These are phyloP conservation scores for Nycticebus coucang DNA, from an alignment of 2,113 vertebrate species.

Conservation along the genomic window DNA sequence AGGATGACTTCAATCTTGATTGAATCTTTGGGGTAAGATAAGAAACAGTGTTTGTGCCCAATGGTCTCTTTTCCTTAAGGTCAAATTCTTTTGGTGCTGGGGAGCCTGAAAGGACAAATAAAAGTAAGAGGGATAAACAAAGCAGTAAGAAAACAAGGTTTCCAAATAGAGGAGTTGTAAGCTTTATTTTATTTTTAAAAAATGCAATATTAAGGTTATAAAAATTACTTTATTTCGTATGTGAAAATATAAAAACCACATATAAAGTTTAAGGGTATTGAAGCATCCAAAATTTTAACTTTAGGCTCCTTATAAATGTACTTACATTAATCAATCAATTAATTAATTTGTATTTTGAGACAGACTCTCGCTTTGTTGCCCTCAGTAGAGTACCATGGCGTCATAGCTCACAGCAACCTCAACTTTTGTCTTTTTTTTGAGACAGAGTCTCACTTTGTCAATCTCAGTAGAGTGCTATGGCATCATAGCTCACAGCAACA, in stretches of 20 bases:
- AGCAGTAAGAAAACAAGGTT: neutral
- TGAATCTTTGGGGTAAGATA: neutral
- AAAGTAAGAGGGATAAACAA: neutral
- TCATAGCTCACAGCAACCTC: neutral
- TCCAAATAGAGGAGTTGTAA: neutral
- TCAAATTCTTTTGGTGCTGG: neutral
- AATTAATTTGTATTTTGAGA: no score
- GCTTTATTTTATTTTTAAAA: constrained; percentile 34
- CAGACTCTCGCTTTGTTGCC: no score
- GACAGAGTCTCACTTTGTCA: no score
- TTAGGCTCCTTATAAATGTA: constrained; percentile 21
- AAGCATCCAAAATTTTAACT: constrained; percentile 27
- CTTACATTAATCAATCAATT: neutral
- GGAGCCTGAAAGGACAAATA: neutral
- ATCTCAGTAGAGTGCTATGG: no score
- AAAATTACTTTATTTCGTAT: constrained; percentile 82
- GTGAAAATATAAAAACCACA: constrained; percentile 73
- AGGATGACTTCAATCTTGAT: neutral
- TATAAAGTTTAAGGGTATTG: constrained; percentile 52
- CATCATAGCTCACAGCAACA: neutral
- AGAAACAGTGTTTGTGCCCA: neutral
- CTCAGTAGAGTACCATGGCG: no score
- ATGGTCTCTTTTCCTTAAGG: neutral
- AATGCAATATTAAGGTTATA: neutral
- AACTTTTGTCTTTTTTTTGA: no score